Percentiles rank a stretch among this genome's conserved stretches.
phyloP scores from a whole-genome alignment of 1,140 invertebrate species.

The Oscheius sp. region DNA sequence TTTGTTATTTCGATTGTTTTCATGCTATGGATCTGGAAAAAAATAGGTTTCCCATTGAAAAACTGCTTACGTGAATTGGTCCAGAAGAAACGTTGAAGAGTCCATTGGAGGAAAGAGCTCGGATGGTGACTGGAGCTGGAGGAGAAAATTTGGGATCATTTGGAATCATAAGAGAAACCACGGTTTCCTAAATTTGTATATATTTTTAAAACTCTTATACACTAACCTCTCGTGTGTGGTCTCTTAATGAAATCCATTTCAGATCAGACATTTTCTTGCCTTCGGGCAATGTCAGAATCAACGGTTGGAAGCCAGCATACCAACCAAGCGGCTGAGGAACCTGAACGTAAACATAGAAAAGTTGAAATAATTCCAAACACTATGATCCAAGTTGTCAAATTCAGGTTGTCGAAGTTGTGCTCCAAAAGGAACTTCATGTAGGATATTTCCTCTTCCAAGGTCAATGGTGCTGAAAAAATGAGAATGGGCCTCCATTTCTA shows the following conservation, averaged over 20 bases:
- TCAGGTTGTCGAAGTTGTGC: conserved; percentile 1
- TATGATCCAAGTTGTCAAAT: conserved; percentile 10
- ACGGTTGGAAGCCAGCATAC: conserved; percentile 55
- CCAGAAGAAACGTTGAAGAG: conserved; percentile 46
- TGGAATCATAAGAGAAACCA: conserved; percentile 41
- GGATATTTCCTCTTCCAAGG: conserved; percentile 13
- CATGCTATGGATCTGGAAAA: conserved; percentile 51
- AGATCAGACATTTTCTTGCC: conserved; percentile 40
- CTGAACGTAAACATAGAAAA: no score
- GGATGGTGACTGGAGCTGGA: conserved; percentile 44
- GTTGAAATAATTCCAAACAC: conserved; percentile 10
- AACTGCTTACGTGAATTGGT: conserved; percentile 39
- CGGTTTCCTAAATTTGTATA: conserved; percentile 28
- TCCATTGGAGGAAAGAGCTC: conserved; percentile 46
- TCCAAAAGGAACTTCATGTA: neutral
- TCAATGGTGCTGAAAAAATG: no score
- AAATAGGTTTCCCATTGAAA: neutral
- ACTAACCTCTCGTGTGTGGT: conserved; percentile 47
- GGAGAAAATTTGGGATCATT: conserved; percentile 50
- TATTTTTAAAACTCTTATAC: neutral
- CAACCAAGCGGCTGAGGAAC: conserved; percentile 47
- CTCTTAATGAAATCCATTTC: conserved; percentile 55
- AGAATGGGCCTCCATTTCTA: no score
- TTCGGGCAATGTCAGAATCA: conserved; percentile 52
- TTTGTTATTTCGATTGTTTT: conserved; percentile 56